phyloP scores from a whole-genome alignment of 2,888 invertebrate species.

The Tanypteryx hageni region DNA sequence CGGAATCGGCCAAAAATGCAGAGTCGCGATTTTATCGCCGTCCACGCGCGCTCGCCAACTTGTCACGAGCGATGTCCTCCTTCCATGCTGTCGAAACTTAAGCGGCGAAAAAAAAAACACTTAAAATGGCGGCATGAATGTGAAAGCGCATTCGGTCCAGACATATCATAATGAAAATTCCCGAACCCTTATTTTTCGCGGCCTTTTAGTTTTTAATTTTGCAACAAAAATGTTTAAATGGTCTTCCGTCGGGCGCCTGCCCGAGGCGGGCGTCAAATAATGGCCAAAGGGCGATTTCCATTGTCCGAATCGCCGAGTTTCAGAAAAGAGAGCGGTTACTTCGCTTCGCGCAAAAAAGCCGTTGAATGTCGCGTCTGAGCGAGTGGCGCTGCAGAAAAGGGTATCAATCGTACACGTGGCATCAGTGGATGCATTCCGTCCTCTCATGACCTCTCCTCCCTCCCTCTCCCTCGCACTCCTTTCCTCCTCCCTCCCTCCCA shows the following conservation, averaged over 20 bases:
- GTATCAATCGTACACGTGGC: slow-evolving; percentile 62
- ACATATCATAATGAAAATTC: no score
- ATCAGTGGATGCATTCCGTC: slow-evolving; percentile 57
- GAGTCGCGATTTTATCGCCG: no score
- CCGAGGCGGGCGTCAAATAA: background rate
- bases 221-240: no score
- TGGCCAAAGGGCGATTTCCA: background rate
- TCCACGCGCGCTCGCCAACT: no score
- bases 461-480: background rate
- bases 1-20: no score
- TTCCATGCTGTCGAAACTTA: no score
- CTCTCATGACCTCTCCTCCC: slow-evolving; percentile 10
- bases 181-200: no score
- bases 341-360: slow-evolving; percentile 34
- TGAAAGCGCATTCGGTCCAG: no score
- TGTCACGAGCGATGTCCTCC: no score
- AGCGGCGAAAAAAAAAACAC: no score
- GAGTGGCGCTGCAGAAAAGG: slow-evolving; percentile 12
- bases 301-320: slow-evolving; percentile 42
- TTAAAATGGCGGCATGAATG: no score
- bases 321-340: background rate
- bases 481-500: background rate
- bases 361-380: slow-evolving; percentile 27
- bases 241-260: background rate
- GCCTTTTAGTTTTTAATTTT: no score